Evolutionary conservation across 2,113 vertebrate species (phyloP), one percentile per base, ranked within the genome.

Genomic region (Syrmaticus mikado): DNA sequence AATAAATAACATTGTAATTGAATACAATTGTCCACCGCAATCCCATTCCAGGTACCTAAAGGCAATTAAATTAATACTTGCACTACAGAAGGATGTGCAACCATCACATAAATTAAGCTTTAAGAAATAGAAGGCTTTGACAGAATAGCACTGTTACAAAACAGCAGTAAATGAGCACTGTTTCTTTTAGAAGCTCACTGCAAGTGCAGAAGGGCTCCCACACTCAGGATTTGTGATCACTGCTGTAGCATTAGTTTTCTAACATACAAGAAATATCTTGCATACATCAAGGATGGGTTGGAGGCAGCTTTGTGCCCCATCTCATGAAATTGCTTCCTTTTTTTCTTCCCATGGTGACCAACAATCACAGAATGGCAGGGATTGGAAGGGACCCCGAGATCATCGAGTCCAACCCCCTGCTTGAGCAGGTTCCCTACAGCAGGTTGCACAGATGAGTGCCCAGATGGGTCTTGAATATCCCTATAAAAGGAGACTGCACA

Each of bases 1-100:
- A 94, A 96, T 89, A 92, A 96, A 88, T 87, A 90, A 50, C 60
- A 87, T 11, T 65, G 22, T 89, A 93, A 93, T 48, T 67, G 30
- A 78, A 72, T 82, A 52, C 80, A 92, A 61, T 67, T 94, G 76
- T 82, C 70, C 57, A 93, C 82, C 77, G 73, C 81, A 83, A 93
- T 85, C 68, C 28, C 41, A 87, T 89, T 91, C 46, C 16, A 40
- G n/a, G 62, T 52, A 82, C 53, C 85, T 85, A 95, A 91, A 68
- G 50, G 55, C 64, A 92, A 92, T 70, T 74, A 82, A 52, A 62
- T 57, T 68, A 86, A 75, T 65, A 38, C 64, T 77, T 91, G 55
- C 85, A 96, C 92, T 73, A 52, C 24, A 95, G 84, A 94, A 85
- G 70, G 46, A 94, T 92, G 50, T 70, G 13, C 30, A 93, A 65